Evolutionary conservation across 2,797 vertebrate genomes (phyloP).

Genomic region (Mionectes olivaceus): DNA sequence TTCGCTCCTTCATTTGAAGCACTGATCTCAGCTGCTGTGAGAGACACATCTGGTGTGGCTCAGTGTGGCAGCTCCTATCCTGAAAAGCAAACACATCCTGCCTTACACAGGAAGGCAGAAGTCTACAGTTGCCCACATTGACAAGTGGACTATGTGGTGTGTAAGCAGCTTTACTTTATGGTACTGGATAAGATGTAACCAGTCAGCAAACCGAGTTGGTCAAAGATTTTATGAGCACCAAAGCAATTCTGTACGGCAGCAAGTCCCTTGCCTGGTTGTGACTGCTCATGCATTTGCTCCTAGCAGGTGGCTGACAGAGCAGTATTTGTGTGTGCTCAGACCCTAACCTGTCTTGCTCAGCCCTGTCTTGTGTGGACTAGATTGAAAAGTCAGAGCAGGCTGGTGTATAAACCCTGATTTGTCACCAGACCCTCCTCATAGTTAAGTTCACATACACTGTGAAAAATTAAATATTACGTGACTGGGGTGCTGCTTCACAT

Average conservation of each 20-base stretch:
- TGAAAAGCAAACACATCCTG: slow-evolving; percentile 34
- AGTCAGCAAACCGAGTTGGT: slow-evolving; percentile 9
- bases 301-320: neutral
- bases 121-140: neutral
- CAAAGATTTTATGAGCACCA: neutral
- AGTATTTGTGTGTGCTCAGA: neutral
- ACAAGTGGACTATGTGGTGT: neutral
- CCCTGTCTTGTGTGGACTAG: neutral
- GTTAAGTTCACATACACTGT: neutral
- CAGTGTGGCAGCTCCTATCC: slow-evolving; percentile 21
- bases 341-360: neutral
- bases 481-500: neutral
- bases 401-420: neutral
- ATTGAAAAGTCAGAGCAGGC: neutral
- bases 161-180: slow-evolving; percentile 35
- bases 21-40: slow-evolving; percentile 31
- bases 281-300: neutral
- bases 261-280: neutral
- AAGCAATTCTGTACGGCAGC: neutral
- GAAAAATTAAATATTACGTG: neutral
- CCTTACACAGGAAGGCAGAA: slow-evolving; percentile 21
- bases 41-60: slow-evolving; percentile 30
- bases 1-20: slow-evolving; percentile 1
- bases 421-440: neutral
- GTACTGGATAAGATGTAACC: neutral